These are phyloP conservation scores for Cephus rjabovi DNA, from an alignment of 2,888 invertebrate genomes.

Conservation along the genomic window DNA sequence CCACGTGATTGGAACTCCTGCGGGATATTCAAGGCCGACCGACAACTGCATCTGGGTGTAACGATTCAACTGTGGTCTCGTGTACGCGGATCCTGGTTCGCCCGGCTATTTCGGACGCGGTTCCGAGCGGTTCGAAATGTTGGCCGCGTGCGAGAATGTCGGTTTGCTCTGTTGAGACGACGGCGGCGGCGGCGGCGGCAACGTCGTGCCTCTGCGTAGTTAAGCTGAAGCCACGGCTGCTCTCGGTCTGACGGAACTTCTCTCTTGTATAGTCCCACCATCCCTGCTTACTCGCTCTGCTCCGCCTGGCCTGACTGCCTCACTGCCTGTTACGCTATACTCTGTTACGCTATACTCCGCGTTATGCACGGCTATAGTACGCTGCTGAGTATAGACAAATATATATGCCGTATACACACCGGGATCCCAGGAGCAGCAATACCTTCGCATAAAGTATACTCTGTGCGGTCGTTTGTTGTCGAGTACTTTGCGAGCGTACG, in stretches of 20 bases:
- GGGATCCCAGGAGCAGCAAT: neutral
- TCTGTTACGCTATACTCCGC: neutral
- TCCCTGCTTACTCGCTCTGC: conserved; percentile 4
- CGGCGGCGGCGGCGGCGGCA: conserved; percentile 9
- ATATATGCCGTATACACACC: neutral
- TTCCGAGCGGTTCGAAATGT: neutral
- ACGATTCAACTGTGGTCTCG: neutral
- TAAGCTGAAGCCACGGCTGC: conserved; percentile 34
- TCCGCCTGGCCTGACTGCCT: neutral
- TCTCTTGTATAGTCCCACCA: conserved; percentile 4
- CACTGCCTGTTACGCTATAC: neutral
- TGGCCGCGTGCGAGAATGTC: conserved; percentile 22
- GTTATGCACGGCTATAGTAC: neutral
- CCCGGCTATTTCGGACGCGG: conserved; percentile 5
- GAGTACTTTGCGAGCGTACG: neutral
- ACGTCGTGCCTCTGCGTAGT: conserved; percentile 25
- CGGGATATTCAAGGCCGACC: neutral
- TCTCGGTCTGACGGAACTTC: conserved; percentile 17
- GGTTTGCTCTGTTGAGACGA: neutral
- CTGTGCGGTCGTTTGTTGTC: conserved; percentile 2
- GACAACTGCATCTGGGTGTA: neutral
- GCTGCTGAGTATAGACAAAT: neutral
- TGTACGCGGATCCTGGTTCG: neutral
- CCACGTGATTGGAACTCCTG: neutral
- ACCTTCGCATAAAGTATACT: conserved; percentile 1